Conservation (phyloP, 2,888 invertebrate genomes). For the Thereva unica region DNA sequence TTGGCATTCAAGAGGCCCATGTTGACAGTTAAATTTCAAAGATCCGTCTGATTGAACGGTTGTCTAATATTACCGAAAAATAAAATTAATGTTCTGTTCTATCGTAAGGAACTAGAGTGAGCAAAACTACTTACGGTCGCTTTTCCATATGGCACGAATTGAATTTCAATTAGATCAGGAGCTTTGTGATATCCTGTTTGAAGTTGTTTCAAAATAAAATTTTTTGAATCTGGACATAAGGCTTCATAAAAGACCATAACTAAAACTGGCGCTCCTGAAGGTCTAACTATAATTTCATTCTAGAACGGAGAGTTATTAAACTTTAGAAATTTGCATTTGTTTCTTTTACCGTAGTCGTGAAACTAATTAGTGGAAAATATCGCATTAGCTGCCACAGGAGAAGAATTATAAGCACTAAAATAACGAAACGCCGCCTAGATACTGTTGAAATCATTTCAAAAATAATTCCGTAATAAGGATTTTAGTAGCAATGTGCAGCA, state of each 20-base stretch:
- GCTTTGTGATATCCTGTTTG: slow-evolving; percentile 70
- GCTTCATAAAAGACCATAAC: slow-evolving; percentile 81
- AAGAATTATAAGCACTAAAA: too few species aligned
- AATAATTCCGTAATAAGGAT: too few species aligned
- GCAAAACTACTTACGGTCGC: slow-evolving; percentile 66
- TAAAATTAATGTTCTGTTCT: slow-evolving; percentile 53
- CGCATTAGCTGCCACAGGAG: too few species aligned
- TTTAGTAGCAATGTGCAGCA: too few species aligned
- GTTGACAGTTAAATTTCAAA: slow-evolving; percentile 75
- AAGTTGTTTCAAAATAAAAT: slow-evolving; percentile 77
- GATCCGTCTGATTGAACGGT: slow-evolving; percentile 58
- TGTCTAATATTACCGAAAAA: slow-evolving; percentile 57
- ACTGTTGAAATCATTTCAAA: too few species aligned
- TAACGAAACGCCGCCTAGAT: too few species aligned
- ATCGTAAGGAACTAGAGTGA: slow-evolving; percentile 40
- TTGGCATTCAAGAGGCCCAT: slow-evolving; percentile 75
- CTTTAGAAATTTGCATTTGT: too few species aligned
- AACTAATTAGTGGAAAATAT: too few species aligned
- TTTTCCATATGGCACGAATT: slow-evolving; percentile 84
- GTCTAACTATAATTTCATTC: slow-evolving; percentile 42
- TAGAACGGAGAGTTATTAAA: slow-evolving; percentile 9
- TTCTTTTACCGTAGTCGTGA: too few species aligned
- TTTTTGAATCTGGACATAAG: slow-evolving; percentile 82
- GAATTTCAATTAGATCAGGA: slow-evolving; percentile 67
- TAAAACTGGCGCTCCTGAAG: slow-evolving; percentile 50